A percentile compares a stretch with the other conserved stretches of the same genome.
Conservation (phyloP, 2,113 vertebrate species). For the Ptilonorhynchus violaceus region DNA sequence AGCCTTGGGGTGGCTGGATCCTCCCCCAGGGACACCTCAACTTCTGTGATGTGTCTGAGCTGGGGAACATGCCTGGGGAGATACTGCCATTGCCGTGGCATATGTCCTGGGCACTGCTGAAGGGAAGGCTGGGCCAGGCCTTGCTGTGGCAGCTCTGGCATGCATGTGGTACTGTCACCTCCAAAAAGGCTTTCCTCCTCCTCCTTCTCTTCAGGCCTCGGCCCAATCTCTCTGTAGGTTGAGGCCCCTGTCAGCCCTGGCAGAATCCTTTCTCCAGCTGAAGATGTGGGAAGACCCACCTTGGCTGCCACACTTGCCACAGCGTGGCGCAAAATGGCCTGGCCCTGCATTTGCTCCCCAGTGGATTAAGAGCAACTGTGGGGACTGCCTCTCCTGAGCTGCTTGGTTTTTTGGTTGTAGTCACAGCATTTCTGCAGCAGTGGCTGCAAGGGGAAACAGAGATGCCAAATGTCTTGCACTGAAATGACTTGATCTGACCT, state of each 20-base stretch:
- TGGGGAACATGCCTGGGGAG: rapidly evolving
- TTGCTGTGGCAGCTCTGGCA: not conserved
- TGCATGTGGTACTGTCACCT: rapidly evolving
- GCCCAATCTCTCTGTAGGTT: not conserved
- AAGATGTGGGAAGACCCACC: not conserved
- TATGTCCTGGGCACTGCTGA: rapidly evolving
- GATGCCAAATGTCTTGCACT: rapidly evolving
- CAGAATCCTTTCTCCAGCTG: not conserved
- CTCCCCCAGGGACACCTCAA: rapidly evolving
- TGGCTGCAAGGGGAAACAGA: not conserved
- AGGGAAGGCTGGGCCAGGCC: not conserved
- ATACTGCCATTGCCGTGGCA: rapidly evolving
- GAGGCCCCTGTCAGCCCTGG: not conserved
- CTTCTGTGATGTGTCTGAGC: rapidly evolving
- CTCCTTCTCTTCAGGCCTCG: not conserved
- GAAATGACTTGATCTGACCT: conserved; percentile 27
- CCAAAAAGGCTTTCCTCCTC: not conserved
- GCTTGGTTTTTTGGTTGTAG: not conserved
- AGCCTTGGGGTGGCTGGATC: not conserved
- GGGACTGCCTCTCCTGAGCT: not conserved
- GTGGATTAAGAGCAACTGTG: not conserved
- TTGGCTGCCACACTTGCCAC: rapidly evolving
- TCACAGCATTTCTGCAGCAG: not conserved
- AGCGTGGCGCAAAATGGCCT: rapidly evolving
- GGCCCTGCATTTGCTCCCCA: not conserved